Percentiles rank a stretch among this genome's conserved stretches.
phyloP scores from a whole-genome alignment of 2,888 invertebrate species.

The Resseliella maxima region DNA sequence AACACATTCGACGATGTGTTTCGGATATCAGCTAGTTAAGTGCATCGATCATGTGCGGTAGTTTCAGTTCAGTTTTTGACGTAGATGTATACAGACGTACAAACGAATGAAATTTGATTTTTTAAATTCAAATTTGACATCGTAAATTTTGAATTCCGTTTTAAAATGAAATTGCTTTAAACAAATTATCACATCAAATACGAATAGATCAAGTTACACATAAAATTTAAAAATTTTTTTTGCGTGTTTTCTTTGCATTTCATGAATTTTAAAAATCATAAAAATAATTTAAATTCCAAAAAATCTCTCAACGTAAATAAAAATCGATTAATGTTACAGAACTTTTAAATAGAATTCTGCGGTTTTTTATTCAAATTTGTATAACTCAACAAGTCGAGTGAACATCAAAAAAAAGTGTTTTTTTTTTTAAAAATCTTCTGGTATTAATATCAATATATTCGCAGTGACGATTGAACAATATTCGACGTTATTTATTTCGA shows the following conservation, averaged over 20 bases:
- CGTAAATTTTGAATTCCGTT: background rate
- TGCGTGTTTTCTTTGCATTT: background rate
- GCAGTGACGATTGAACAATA: too few species aligned
- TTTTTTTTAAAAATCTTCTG: too few species aligned
- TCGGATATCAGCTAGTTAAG: constrained; percentile 26
- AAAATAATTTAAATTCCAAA: too few species aligned
- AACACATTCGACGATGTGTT: constrained; percentile 17
- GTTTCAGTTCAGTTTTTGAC: constrained; percentile 32
- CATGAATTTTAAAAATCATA: background rate
- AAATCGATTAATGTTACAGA: too few species aligned
- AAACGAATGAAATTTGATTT: constrained; percentile 18
- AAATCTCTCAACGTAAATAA: too few species aligned
- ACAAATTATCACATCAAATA: background rate
- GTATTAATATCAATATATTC: too few species aligned
- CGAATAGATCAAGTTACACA: background rate
- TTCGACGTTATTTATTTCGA: too few species aligned
- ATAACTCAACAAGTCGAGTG: too few species aligned
- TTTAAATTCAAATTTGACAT: background rate
- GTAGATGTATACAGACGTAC: constrained; percentile 7
- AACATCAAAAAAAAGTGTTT: too few species aligned
- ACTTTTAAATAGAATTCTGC: too few species aligned
- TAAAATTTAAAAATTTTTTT: background rate
- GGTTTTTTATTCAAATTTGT: too few species aligned
- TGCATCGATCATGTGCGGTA: constrained; percentile 48
- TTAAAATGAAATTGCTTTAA: background rate